Evolutionary conservation across 2,113 vertebrate species (phyloP).

Genomic region (Brachyhypopomus gauderio): DNA sequence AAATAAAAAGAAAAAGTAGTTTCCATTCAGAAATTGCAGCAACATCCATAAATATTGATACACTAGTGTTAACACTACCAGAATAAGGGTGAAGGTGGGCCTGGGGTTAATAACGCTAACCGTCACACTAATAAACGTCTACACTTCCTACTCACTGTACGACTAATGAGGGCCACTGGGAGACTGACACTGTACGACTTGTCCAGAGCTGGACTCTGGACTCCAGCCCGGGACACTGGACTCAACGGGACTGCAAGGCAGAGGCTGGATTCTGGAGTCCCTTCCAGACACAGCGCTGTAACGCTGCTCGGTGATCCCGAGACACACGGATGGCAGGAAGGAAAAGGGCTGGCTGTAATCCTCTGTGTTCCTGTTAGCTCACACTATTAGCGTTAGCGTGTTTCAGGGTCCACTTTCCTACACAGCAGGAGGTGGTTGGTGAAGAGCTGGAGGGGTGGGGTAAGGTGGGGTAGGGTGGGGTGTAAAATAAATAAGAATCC

Average conservation of each 20-base stretch:
- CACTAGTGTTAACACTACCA: conserved; percentile 80
- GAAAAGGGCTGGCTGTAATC: background rate
- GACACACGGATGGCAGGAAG: background rate
- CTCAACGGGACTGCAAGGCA: conserved; percentile 38
- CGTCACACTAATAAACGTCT: conserved; percentile 20
- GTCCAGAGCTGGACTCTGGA: too few relatives aligned
- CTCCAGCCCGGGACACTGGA: background rate
- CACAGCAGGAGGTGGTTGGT: conserved; percentile 23
- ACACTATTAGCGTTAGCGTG: conserved; percentile 7
- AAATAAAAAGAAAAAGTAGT: conserved; percentile 76
- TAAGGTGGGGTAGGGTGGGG: too few relatives aligned
- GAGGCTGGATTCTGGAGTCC: conserved; percentile 6
- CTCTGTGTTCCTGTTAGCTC: conserved; percentile 22
- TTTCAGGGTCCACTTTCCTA: conserved; percentile 46
- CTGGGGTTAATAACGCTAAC: background rate
- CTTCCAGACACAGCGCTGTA: conserved; percentile 20
- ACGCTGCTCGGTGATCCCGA: conserved; percentile 42
- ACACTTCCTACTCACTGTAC: conserved; percentile 39
- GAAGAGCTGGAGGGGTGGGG: conserved; percentile 64
- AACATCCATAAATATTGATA: conserved; percentile 86
- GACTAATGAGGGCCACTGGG: conserved; percentile 22
- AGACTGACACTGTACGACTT: conserved; percentile 30
- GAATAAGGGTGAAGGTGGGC: conserved; percentile 66
- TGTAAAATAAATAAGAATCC: conserved; percentile 52
- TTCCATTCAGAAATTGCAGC: conserved; percentile 78